phyloP scores from a whole-genome alignment of 2,888 invertebrate species.

The Malthinus flaveolus region DNA sequence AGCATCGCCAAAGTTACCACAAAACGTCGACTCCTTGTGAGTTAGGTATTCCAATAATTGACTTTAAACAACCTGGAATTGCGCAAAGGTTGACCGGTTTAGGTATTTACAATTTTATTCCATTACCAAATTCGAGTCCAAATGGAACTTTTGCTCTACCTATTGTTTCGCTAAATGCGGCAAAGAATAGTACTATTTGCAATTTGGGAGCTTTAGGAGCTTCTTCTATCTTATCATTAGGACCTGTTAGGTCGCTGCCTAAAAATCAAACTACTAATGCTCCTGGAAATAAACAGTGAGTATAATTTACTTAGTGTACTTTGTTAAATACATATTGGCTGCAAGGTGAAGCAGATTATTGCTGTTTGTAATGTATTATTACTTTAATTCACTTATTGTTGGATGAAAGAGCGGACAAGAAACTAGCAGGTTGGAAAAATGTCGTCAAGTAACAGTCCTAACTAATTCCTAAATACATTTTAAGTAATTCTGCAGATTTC shows the following conservation, averaged over 20 bases:
- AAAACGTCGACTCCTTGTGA: constrained; percentile 63
- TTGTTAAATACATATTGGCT: not conserved
- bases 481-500: no score
- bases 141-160: constrained; percentile 73
- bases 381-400: no score
- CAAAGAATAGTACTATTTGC: constrained; percentile 57
- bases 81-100: constrained; percentile 65
- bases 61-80: constrained; percentile 69
- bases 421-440: no score
- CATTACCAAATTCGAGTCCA: constrained; percentile 61
- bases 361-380: no score
- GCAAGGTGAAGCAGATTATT: no score
- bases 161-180: constrained; percentile 64
- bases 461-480: no score
- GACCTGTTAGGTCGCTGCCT: constrained; percentile 62
- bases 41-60: constrained; percentile 73
- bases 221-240: constrained; percentile 70
- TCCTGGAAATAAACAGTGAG: not conserved
- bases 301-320: not conserved
- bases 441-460: no score
- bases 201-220: constrained; percentile 69
- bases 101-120: constrained; percentile 76
- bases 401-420: no score
- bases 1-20: constrained; percentile 68
- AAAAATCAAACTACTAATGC: constrained; percentile 16